Evolutionary conservation across 2,113 vertebrate genomes (phyloP).

Genomic region (Salvelinus fontinalis): DNA sequence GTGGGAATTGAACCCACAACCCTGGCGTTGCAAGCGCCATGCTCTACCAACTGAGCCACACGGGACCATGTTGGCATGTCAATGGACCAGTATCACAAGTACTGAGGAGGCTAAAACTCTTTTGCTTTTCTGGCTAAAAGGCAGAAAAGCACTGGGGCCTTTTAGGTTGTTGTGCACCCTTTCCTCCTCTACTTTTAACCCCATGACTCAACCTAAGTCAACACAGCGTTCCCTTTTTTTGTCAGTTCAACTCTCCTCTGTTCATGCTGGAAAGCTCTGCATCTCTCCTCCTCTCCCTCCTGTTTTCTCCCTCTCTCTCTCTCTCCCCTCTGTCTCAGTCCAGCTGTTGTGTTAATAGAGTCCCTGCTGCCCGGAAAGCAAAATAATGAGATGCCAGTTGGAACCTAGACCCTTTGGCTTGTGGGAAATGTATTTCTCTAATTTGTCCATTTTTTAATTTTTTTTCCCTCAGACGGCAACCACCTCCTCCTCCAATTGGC

Average conservation of each 20-base stretch:
- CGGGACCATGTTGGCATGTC: too few relatives aligned
- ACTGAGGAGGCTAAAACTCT: too few relatives aligned
- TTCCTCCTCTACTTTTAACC: constrained; percentile 3
- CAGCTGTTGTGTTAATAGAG: constrained; percentile 57
- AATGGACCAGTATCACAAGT: too few relatives aligned
- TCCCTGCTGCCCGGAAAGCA: constrained; percentile 38
- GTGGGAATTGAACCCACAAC: too few relatives aligned
- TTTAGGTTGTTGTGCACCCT: too few relatives aligned
- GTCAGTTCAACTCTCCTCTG: neutral
- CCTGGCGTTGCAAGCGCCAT: too few relatives aligned
- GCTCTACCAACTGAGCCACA: too few relatives aligned
- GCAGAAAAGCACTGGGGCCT: too few relatives aligned
- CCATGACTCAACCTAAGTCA: too few relatives aligned
- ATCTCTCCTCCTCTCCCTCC: constrained; percentile 1
- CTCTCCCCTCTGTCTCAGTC: constrained; percentile 21
- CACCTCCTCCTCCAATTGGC: neutral
- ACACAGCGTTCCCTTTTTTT: neutral
- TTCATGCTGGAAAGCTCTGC: neutral
- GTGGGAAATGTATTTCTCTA: constrained; percentile 26
- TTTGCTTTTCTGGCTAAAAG: too few relatives aligned
- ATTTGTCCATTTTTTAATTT: neutral
- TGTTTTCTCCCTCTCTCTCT: neutral
- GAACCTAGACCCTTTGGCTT: constrained; percentile 22
- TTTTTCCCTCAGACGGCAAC: neutral
- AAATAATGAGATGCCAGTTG: constrained; percentile 41